Evolutionary conservation across 2,888 invertebrate species (phyloP), one percentile per base, ranked within the genome.

Genomic region (Drosophila paracracens): DNA sequence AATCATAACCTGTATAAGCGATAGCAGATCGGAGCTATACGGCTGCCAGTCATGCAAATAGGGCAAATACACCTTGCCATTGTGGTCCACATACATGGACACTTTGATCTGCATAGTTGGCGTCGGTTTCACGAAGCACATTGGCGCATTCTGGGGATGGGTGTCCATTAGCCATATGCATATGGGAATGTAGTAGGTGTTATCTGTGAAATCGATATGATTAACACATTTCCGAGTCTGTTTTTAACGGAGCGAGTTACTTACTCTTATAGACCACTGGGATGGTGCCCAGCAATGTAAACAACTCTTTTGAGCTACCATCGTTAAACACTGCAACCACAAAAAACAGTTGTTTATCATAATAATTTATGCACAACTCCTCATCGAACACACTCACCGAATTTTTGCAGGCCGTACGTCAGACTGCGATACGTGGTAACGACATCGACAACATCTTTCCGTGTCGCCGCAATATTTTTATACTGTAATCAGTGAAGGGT

Each of bases 81-180:
- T 98, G 90, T 96, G 96, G 93, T 99, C 99, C 10, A 99, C 99
- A 93, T 96, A 98, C 94, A 96, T 96, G 16, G 99, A 99, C 21
- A 97, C 96, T 94, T 98, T 99, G 76, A 99, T 98, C 73, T 96
- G 96, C 99, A 99, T 99, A 81, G 97, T 97, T 38, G 96, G 91
- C 7, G 99, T 99, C 13, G 99, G 99, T 93, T 96, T 97, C 0
- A 99, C 99, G 91, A 96, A 97, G 92, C 97, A 97, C 94, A 99
- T 96, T 0, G 99, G 99, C 40, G 99, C 98, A 94, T 98, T 97
- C 92, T 97, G 96, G 0, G 99, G 99, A 94, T 99, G 98, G 6
- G 98, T 99, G 91, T 99, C 98, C 96, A 98, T 96, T 58, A 99
- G 92, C 98, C 98, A 99, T 89, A 99, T 96, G 91, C 97, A 97